Evolutionary conservation across 2,113 vertebrate species (phyloP).

Genomic region (Boulengeromyrus knoepffleri): DNA sequence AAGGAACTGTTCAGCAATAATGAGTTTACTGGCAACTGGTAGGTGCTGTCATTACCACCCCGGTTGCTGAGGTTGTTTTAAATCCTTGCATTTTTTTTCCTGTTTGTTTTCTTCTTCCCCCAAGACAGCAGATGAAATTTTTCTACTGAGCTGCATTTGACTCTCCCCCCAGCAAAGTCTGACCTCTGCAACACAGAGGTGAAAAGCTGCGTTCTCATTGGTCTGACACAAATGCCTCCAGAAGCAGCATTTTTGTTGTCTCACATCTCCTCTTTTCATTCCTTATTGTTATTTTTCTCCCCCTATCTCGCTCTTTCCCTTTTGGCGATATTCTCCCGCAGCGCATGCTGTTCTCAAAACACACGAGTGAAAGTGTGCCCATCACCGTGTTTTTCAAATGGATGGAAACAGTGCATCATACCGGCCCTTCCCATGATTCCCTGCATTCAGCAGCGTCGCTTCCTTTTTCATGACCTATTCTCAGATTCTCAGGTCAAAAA

Average conservation of each 20-base stretch:
- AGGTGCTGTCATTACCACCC: conserved; percentile 19
- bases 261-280: conserved; percentile 34
- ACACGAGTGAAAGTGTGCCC: not conserved
- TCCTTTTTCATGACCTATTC: not conserved
- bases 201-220: conserved; percentile 59
- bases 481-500: not conserved
- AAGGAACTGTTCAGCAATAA: not conserved
- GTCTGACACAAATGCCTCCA: conserved; percentile 61
- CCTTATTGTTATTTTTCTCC: conserved; percentile 1
- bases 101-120: conserved; percentile 31
- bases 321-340: not conserved
- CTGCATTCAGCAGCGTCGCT: not conserved
- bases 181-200: conserved; percentile 64
- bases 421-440: not conserved
- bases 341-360: not conserved
- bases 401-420: not conserved
- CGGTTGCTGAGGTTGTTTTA: conserved; percentile 11
- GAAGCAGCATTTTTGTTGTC: conserved; percentile 62
- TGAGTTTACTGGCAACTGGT: conserved; percentile 14
- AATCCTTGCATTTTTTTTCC: conserved; percentile 23
- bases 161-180: conserved; percentile 54
- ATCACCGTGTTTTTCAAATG: not conserved
- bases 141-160: conserved; percentile 46
- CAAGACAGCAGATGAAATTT: conserved; percentile 31
- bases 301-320: not conserved